Evolutionary conservation across 2,797 vertebrate species (phyloP).

Genomic region (Enteromius fasciolatus): DNA sequence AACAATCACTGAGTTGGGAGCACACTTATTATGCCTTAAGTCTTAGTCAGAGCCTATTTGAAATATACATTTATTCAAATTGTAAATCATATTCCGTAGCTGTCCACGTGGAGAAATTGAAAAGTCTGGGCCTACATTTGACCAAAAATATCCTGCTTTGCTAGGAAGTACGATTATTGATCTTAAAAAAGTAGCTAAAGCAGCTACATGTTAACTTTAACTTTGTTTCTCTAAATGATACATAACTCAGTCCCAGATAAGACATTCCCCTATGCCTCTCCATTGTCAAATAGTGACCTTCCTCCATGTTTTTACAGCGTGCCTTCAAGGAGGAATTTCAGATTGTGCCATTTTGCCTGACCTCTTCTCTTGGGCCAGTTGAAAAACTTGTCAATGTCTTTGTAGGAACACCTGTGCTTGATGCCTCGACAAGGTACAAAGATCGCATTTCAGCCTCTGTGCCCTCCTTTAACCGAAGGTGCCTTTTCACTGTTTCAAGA

Average conservation of each 20-base stretch:
- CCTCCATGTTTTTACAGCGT: constrained; percentile 31
- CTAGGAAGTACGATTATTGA: not conserved
- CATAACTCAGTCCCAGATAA: not conserved
- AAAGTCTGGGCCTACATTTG: not conserved
- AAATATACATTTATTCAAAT: not conserved
- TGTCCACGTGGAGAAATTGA: not conserved
- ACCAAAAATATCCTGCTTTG: not conserved
- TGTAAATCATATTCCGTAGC: not conserved
- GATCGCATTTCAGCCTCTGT: constrained; percentile 73
- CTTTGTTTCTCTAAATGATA: constrained; percentile 7
- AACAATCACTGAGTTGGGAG: not conserved
- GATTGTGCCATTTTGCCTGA: constrained; percentile 76
- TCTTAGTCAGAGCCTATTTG: not conserved
- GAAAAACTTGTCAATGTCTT: constrained; percentile 73
- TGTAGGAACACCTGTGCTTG: constrained; percentile 82
- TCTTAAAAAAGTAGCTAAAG: not conserved
- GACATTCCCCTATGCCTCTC: not conserved
- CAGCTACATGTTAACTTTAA: not conserved
- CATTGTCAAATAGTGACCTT: constrained; percentile 23
- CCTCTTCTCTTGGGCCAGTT: constrained; percentile 74
- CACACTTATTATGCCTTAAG: not conserved
- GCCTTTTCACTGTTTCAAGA: constrained; percentile 45
- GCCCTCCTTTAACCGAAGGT: constrained; percentile 50
- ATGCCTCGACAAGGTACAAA: constrained; percentile 67
- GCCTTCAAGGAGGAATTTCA: constrained; percentile 78